A percentile compares a stretch with the other conserved stretches of the same genome.
Conservation (phyloP, 2,888 invertebrate genomes). For the Antheraea yamamai region DNA sequence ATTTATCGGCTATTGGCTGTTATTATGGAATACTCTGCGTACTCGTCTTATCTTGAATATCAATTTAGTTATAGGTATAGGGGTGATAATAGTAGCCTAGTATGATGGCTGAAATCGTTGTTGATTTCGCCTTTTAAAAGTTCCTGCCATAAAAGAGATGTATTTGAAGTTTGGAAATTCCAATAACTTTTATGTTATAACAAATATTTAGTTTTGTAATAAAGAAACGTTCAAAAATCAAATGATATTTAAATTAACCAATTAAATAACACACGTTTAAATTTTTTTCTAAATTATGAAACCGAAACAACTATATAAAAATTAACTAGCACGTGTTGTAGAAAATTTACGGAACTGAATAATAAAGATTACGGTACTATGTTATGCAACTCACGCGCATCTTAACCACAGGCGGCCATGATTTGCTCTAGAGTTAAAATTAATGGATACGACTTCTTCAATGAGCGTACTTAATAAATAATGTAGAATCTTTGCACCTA, state of each 20-base stretch:
- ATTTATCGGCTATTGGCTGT: no score
- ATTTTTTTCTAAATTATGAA: background rate
- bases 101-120: no score
- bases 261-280: background rate
- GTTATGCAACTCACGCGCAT: conserved; percentile 60
- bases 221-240: background rate
- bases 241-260: background rate
- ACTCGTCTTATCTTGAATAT: background rate
- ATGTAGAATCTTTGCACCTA: no score
- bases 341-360: conserved; percentile 61
- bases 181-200: background rate
- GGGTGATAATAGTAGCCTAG: background rate
- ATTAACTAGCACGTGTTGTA: conserved; percentile 17
- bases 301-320: background rate
- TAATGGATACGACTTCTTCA: conserved; percentile 9
- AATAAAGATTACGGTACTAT: conserved; percentile 47
- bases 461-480: background rate
- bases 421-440: background rate
- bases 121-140: background rate
- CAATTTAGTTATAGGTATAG: background rate
- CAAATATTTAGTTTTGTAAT: background rate
- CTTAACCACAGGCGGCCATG: conserved; percentile 34
- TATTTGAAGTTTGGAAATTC: background rate
- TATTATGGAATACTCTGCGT: no score
- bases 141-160: background rate